Percentiles rank a stretch among this genome's conserved stretches.
These are phyloP conservation scores for Zhengitettix transpicula DNA, from an alignment of 2,888 invertebrate genomes.

Conservation along the genomic window DNA sequence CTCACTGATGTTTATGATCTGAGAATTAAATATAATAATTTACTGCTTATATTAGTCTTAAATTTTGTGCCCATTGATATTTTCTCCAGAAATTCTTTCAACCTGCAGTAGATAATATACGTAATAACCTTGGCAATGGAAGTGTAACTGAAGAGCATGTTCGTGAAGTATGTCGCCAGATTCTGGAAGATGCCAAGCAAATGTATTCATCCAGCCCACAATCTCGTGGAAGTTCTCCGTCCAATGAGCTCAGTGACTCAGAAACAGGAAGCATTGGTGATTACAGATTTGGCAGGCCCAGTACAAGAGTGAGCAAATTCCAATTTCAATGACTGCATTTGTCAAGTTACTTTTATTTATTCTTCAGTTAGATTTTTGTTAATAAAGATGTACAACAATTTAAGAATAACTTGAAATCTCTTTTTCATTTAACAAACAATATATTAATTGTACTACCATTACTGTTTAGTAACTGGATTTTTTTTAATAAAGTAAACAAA, in stretches of 20 bases:
- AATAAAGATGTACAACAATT: no score
- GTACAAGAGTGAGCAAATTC: conserved; percentile 2
- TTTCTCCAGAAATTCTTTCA: conserved; percentile 58
- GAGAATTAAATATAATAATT: no score
- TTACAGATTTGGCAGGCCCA: conserved; percentile 26
- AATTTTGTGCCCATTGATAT: conserved; percentile 1
- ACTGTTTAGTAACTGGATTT: no score
- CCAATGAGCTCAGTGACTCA: conserved; percentile 34
- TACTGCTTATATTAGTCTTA: no score
- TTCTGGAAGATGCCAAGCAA: conserved; percentile 61
- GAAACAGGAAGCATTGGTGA: conserved; percentile 35
- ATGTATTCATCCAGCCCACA: conserved; percentile 41
- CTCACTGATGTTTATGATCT: no score
- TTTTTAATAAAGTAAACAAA: no score
- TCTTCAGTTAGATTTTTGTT: no score
- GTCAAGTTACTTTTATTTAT: no score
- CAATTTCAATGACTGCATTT: no score
- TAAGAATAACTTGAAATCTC: no score
- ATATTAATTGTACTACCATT: no score
- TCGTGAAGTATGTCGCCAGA: conserved; percentile 54
- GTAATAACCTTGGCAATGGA: conserved; percentile 54
- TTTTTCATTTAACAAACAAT: no score
- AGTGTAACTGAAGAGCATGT: conserved; percentile 58
- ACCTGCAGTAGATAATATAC: conserved; percentile 61
- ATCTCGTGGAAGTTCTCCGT: conserved; percentile 31